Evolutionary conservation across 2,113 vertebrate genomes (phyloP).

Genomic region (Mobula hypostoma): DNA sequence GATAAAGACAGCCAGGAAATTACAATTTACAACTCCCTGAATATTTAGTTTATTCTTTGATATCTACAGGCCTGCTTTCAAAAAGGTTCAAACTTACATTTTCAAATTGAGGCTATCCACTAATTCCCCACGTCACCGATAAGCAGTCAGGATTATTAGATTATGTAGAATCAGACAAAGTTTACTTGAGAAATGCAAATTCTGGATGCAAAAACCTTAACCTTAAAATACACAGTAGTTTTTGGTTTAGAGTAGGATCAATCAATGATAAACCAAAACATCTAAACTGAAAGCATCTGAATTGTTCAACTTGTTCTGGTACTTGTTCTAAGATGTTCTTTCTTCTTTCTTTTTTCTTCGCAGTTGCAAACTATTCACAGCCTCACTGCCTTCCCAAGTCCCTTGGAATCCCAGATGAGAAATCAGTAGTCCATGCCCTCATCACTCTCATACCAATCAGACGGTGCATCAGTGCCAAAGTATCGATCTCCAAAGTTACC

Average conservation of each 20-base stretch:
- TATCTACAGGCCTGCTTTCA: neutral
- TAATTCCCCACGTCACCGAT: neutral
- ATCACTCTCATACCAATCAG: constrained; percentile 66
- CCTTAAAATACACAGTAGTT: neutral
- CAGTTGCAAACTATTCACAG: neutral
- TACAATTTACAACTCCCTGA: neutral
- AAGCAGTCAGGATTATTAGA: neutral
- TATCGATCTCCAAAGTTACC: constrained; percentile 86
- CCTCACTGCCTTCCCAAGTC: neutral
- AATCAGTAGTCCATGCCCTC: constrained; percentile 67
- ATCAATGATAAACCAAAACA: neutral
- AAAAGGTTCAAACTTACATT: neutral
- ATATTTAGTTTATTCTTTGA: neutral
- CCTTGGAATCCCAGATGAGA: neutral
- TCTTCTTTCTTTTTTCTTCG: neutral
- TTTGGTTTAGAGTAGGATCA: neutral
- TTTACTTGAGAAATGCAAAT: neutral
- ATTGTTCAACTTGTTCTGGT: neutral
- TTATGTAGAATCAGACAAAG: neutral
- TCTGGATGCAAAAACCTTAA: neutral
- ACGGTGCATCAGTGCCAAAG: constrained; percentile 76
- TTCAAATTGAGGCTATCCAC: neutral
- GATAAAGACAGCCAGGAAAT: neutral
- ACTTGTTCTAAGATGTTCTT: neutral
- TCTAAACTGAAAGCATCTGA: neutral